Evolutionary conservation across 1,140 invertebrate species (phyloP).

Genomic region (Caenorhabditis briggsae): DNA sequence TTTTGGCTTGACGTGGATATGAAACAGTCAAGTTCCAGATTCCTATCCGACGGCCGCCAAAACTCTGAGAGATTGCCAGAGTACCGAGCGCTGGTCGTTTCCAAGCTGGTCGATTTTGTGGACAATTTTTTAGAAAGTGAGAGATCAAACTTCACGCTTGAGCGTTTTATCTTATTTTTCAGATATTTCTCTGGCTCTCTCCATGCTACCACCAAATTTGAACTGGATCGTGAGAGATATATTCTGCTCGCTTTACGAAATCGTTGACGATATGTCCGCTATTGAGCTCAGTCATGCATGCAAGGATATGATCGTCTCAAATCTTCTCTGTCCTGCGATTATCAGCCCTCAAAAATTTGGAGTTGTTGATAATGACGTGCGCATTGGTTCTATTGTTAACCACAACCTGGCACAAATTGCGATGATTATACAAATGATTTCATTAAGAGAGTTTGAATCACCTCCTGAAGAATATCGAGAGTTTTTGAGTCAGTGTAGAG

Average conservation of each 20-base stretch:
- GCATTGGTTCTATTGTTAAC: not conserved
- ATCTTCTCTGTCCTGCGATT: slow-evolving; percentile 14
- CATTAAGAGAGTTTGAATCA: slow-evolving; percentile 20
- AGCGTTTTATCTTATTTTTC: not conserved
- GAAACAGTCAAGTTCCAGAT: slow-evolving; percentile 20
- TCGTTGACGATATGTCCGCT: slow-evolving; percentile 24
- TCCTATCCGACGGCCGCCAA: not conserved
- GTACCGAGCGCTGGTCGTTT: slow-evolving; percentile 15
- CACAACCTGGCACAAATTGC: slow-evolving; percentile 45
- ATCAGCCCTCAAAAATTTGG: slow-evolving; percentile 36
- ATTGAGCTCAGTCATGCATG: slow-evolving; percentile 36
- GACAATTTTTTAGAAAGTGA: slow-evolving; percentile 28
- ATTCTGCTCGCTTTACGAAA: slow-evolving; percentile 12
- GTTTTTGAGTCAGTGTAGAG: slow-evolving; percentile 33
- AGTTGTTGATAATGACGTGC: slow-evolving; percentile 13
- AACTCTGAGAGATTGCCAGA: not conserved
- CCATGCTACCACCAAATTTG: slow-evolving; percentile 28
- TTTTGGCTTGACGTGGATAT: slow-evolving; percentile 41
- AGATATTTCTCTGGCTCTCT: slow-evolving; percentile 1
- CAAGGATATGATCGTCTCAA: slow-evolving; percentile 33
- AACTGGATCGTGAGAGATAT: slow-evolving; percentile 35
- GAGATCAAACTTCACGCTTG: not conserved
- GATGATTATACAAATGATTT: slow-evolving; percentile 42
- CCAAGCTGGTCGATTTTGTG: slow-evolving; percentile 32
- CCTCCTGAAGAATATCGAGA: slow-evolving; percentile 10